phyloP scores from a whole-genome alignment of 2,888 invertebrate species.

The Latrodectus hesperus region DNA sequence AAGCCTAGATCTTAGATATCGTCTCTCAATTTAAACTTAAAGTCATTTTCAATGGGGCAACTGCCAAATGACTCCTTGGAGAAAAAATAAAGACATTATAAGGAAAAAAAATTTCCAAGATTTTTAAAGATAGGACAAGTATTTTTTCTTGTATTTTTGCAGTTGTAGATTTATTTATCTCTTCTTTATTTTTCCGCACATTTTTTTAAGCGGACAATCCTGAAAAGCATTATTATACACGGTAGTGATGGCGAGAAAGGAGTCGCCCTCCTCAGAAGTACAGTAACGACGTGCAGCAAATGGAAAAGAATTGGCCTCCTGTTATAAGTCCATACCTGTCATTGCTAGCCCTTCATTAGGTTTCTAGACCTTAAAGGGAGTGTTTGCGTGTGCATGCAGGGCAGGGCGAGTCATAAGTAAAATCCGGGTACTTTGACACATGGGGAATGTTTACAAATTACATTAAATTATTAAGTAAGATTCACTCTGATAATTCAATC shows the following conservation, averaged over 20 bases:
- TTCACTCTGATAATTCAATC: too few relatives aligned
- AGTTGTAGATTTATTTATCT: not conserved
- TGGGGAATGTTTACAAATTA: constrained; percentile 42
- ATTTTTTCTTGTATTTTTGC: not conserved
- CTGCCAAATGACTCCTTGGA: constrained; percentile 15
- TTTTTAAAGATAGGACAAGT: constrained; percentile 31
- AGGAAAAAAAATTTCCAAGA: not conserved
- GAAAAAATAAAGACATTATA: constrained; percentile 35
- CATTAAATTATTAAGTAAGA: not conserved
- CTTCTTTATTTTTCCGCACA: not conserved
- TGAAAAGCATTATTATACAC: not conserved
- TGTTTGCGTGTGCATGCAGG: constrained; percentile 52
- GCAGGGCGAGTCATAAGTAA: constrained; percentile 60
- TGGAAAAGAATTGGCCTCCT: constrained; percentile 35
- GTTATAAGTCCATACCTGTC: constrained; percentile 51
- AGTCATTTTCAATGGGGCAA: constrained; percentile 47
- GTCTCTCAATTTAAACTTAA: constrained; percentile 36
- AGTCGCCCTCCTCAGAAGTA: not conserved
- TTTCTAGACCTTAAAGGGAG: constrained; percentile 17
- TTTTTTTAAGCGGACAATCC: not conserved
- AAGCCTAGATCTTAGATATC: not conserved
- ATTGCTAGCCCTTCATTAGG: constrained; percentile 48
- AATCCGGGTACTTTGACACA: constrained; percentile 62
- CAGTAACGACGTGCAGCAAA: not conserved
- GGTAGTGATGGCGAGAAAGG: constrained; percentile 5